Base-by-base conservation (phyloP, 2,797 vertebrate species). In the Pangasius krempfi region DNA sequence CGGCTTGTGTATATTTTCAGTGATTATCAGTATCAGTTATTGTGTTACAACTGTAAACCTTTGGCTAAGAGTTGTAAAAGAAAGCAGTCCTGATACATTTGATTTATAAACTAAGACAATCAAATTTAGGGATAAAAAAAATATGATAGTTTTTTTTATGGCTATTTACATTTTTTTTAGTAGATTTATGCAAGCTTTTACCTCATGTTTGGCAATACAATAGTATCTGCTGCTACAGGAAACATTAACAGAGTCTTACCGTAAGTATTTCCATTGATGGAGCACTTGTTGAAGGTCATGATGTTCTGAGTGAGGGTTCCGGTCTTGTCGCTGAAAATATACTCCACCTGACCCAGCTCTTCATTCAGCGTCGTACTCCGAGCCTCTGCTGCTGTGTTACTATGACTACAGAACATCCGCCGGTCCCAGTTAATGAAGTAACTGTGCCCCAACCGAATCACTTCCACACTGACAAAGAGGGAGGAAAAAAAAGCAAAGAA, bases 401-500 rank as follows among this genome's bases (percentile, higher is more conserved):
- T 94, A 89, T 93, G 95, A 10, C 92, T 94, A 87, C 98, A 99
- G 94, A 96, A 98, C 98, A 99, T 99, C 92, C 97, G 97, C 93
- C 94, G 96, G 95, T 99, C 98, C 98, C 98, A 99, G 95, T 99
- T 99, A 90, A 99, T 99, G 94, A 99, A 99, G 94, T 98, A 99
- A 95, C 98, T 99, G 92, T 99, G 98, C 75, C 97, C 98, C 6
- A 99, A 95, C 1, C 98, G 95, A 93, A 99, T 98, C 92, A 99
- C 97, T 94, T 99, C 98, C 95, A 99, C 97, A 3, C 98, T 99
- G 93, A 83, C 0, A 89, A 1, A 75, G 44, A 89, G 22, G 10
- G 27, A 89, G 9, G 87, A 9, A 75, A 66, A 66, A 7, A 16
- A 13, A 22, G 79, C 3, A 30, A 76, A 80, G 86, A 85, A 83